Percentiles rank a stretch among this genome's conserved stretches.
Conservation (phyloP, 2,888 invertebrate genomes). For the Digitonthophagus gazella region DNA sequence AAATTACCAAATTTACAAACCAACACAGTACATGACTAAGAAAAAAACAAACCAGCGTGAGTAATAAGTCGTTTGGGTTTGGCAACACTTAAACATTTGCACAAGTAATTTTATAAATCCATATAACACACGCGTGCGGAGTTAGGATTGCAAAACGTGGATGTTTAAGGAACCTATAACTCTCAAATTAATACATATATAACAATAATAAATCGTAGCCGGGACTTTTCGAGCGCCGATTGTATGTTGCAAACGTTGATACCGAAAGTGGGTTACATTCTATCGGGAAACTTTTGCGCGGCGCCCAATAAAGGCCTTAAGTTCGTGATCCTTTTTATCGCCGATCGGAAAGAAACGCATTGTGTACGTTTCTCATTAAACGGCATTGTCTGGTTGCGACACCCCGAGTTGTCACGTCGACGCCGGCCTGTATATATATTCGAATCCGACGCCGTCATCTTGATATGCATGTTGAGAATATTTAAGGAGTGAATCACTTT, state of each 20-base stretch:
- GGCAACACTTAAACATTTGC: no score
- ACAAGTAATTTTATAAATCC: no score
- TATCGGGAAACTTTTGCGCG: background rate
- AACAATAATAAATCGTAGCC: background rate
- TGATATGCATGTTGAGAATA: conserved; percentile 2
- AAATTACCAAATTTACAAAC: no score
- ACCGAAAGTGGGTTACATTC: background rate
- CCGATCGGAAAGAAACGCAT: background rate
- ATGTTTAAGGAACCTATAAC: background rate
- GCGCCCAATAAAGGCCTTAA: background rate
- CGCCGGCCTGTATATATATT: background rate
- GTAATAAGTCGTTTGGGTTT: no score
- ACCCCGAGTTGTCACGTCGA: background rate
- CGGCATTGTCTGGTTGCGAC: background rate
- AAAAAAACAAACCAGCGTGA: no score
- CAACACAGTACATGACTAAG: no score
- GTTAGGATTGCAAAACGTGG: background rate
- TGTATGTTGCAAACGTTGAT: background rate
- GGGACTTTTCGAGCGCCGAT: background rate
- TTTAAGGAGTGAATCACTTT: conserved; percentile 8
- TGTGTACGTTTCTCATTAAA: background rate
- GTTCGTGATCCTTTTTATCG: background rate
- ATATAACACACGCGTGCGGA: no score
- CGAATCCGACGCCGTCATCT: background rate
- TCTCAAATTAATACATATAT: background rate